A percentile compares a stretch with the other conserved stretches of the same genome.
These are phyloP conservation scores for Clusia tigrina DNA, from an alignment of 2,888 invertebrate genomes.

Conservation along the genomic window DNA sequence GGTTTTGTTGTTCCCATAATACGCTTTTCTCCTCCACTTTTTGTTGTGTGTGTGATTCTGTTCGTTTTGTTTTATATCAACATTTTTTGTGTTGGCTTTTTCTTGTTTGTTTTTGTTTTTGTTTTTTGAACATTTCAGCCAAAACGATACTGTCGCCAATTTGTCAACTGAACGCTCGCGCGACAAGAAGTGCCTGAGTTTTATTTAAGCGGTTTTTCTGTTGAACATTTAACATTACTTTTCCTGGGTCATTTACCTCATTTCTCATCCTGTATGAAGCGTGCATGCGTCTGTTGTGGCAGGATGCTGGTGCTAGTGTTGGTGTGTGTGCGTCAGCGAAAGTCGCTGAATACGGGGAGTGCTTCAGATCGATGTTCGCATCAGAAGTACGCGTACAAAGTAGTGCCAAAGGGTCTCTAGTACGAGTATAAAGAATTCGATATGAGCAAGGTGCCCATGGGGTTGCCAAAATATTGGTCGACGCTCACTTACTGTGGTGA, in stretches of 20 bases:
- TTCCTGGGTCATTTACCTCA: slow-evolving; percentile 32
- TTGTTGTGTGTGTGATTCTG: slow-evolving; percentile 3
- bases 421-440: too few species aligned
- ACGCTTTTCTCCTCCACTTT: too few species aligned
- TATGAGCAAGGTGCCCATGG: too few species aligned
- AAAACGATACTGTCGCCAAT: slow-evolving; percentile 35
- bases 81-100: background rate
- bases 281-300: too few species aligned
- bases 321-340: slow-evolving; percentile 1
- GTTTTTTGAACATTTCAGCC: slow-evolving; percentile 24
- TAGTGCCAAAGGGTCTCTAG: too few species aligned
- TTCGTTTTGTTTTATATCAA: slow-evolving; percentile 1
- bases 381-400: too few species aligned
- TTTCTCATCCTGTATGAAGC: too few species aligned
- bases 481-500: too few species aligned
- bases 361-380: background rate
- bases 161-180: slow-evolving; percentile 32
- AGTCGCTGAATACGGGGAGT: slow-evolving; percentile 3
- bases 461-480: too few species aligned
- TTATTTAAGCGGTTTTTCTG: slow-evolving; percentile 22
- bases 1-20: slow-evolving; percentile 17
- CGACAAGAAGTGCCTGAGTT: slow-evolving; percentile 8
- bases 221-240: slow-evolving; percentile 31
- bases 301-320: background rate
- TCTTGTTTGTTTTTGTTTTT: background rate